These are phyloP conservation scores for Buphagus erythrorhynchus DNA, from an alignment of 2,797 vertebrate species.

Conservation along the genomic window DNA sequence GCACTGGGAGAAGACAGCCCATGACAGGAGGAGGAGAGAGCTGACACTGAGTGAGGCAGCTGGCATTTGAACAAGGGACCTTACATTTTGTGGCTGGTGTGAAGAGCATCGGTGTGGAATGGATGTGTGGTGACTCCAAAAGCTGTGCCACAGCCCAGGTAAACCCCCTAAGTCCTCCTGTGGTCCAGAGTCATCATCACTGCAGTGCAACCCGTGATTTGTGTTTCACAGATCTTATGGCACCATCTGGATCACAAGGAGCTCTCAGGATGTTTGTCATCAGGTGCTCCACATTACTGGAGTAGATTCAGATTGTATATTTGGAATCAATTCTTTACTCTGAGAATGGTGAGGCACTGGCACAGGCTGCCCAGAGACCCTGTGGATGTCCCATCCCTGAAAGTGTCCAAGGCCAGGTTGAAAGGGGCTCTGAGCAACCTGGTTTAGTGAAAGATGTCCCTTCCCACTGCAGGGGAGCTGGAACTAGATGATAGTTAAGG, in stretches of 20 bases:
- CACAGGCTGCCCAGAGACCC: background rate
- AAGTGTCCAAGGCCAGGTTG: background rate
- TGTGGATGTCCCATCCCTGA: background rate
- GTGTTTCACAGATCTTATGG: background rate
- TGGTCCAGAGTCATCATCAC: background rate
- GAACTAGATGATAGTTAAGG: background rate
- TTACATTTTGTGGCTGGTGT: background rate
- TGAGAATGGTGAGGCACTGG: background rate
- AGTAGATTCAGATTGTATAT: background rate
- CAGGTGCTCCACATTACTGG: background rate
- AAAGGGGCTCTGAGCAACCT: background rate
- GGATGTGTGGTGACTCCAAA: background rate
- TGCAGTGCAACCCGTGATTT: background rate
- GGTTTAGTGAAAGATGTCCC: background rate
- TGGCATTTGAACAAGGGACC: background rate
- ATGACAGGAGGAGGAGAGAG: background rate
- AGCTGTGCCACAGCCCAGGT: background rate
- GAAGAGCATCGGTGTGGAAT: background rate
- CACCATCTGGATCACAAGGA: background rate
- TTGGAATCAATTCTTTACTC: background rate
- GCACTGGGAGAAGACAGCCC: background rate
- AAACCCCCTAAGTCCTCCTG: too few relatives aligned
- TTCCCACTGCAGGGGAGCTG: background rate
- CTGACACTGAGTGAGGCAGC: background rate
- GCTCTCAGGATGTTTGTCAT: background rate